Evolutionary conservation across 2,888 invertebrate genomes (phyloP), one percentile per base, ranked within the genome.

Genomic region (Drosophila dives): DNA sequence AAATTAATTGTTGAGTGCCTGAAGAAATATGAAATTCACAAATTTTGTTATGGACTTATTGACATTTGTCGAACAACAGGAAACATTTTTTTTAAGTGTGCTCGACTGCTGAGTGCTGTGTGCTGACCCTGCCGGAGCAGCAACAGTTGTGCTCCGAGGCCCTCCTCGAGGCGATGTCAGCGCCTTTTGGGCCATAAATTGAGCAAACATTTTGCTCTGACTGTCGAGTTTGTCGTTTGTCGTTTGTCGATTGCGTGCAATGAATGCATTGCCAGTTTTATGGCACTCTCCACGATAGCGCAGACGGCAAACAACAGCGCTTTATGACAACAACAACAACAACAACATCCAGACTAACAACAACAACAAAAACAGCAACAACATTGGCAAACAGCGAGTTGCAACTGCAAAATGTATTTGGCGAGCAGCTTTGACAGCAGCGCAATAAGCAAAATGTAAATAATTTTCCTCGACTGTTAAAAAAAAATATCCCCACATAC

Each of bases 201-300:
- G 84, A 82, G 83, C 89, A 89, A 89, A 89, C 90, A 91, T 80
- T 83, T 86, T 67, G 45, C n/a, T 53, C 59, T 48, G 66, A 49
- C 58, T 66, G 80, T 51, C 48, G 80, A 45, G 50, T 49, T 51
- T 38, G 38, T 38, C 38, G 38, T 3, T 38, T 34, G 17, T 38
- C 60, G 81, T 68, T 70, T 77, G 84, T 76, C 64, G 88, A 86
- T 88, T 88, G 88, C 89, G 69, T 81, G 90, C 86, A 84, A 88
- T 90, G 90, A 84, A 88, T 90, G 84, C 84, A 83, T 83, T 90
- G 90, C 85, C 83, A 89, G 75, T 86, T 87, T 87, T 87, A 87
- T 87, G 90, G 49, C 77, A 74, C 89, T 90, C 76, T 82, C 66
- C 60, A 60, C 72, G 87, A 78, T 84, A 84, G 68, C 72, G 29